phyloP scores from a whole-genome alignment of 2,888 invertebrate species.

The Heliconius aoede region DNA sequence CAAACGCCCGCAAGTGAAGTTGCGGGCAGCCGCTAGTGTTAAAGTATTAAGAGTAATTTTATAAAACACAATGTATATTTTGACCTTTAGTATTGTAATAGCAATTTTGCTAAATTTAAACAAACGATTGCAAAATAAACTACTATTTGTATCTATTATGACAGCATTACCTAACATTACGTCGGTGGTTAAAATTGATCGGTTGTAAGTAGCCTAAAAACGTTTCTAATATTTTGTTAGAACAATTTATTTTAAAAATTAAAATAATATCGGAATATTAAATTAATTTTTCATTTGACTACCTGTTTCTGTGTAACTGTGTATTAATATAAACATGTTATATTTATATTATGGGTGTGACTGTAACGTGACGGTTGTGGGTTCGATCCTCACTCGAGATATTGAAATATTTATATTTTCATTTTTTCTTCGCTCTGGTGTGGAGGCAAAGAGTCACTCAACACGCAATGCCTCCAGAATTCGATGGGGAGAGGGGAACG shows the following conservation, averaged over 20 bases:
- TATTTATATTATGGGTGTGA: no score
- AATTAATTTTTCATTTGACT: neutral
- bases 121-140: neutral
- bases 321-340: neutral
- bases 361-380: no score
- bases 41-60: neutral
- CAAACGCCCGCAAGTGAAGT: no score
- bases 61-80: neutral
- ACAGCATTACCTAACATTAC: neutral
- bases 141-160: neutral
- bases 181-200: neutral
- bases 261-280: neutral
- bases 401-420: no score
- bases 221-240: neutral
- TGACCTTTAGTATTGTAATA: neutral
- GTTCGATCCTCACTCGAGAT: no score
- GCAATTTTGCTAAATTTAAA: neutral
- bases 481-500: no score
- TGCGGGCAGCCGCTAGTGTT: no score
- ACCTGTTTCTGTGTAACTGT: neutral
- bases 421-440: no score
- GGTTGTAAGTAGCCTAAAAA: no score
- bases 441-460: no score
- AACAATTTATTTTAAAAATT: neutral
- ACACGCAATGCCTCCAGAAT: no score